phyloP scores from a whole-genome alignment of 2,888 invertebrate species.

The Orthonychiurus folsomi region DNA sequence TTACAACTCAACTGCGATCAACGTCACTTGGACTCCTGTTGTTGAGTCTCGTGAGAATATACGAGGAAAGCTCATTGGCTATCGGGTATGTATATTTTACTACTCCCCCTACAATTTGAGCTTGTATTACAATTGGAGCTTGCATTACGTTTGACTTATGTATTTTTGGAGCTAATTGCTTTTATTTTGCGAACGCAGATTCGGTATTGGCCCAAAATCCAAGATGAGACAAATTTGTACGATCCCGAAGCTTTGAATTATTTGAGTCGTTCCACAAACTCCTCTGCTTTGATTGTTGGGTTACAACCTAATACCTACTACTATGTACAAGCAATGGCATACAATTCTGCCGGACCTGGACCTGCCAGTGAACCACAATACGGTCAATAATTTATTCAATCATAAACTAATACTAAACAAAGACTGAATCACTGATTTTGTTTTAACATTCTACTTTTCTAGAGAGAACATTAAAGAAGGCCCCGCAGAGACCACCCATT shows the following conservation, averaged over 20 bases:
- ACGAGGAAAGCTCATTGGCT: slow-evolving; percentile 82
- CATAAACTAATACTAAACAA: slow-evolving; percentile 10
- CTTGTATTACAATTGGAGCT: too few species aligned
- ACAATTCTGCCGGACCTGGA: slow-evolving; percentile 90
- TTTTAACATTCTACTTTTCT: slow-evolving; percentile 28
- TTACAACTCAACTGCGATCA: slow-evolving; percentile 84
- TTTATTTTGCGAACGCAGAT: slow-evolving; percentile 48
- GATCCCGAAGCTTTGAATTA: slow-evolving; percentile 58
- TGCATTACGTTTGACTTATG: not conserved
- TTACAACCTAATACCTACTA: slow-evolving; percentile 87
- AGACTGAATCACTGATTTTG: not conserved
- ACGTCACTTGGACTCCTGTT: slow-evolving; percentile 83
- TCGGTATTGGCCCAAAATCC: slow-evolving; percentile 75
- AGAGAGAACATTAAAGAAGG: slow-evolving; percentile 80
- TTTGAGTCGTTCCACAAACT: slow-evolving; percentile 69
- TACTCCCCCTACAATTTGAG: not conserved
- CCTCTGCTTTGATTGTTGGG: slow-evolving; percentile 86
- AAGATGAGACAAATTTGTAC: slow-evolving; percentile 54
- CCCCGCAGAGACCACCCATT: slow-evolving; percentile 89
- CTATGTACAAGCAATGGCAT: slow-evolving; percentile 89
- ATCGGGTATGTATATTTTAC: slow-evolving; percentile 53
- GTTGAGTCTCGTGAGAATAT: slow-evolving; percentile 72
- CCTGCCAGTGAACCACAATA: slow-evolving; percentile 84
- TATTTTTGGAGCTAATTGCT: slow-evolving; percentile 3
- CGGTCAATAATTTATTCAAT: slow-evolving; percentile 45